Percentiles rank a stretch among this genome's conserved stretches.
Conservation (phyloP, 1,140 invertebrate genomes). For the Bombus waltoni region DNA sequence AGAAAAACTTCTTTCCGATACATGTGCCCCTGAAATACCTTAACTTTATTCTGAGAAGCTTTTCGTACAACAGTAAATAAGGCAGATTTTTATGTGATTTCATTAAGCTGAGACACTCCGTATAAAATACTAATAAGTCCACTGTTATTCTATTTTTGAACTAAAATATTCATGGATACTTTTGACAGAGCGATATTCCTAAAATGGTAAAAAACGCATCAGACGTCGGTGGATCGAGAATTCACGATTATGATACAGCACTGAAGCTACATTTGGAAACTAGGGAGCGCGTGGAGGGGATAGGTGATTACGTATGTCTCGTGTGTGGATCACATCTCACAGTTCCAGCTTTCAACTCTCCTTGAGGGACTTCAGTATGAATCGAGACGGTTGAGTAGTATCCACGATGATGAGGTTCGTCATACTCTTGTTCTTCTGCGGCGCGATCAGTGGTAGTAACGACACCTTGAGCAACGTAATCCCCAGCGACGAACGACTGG, state of each 20-base stretch:
- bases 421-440: constrained; percentile 23
- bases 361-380: constrained; percentile 21
- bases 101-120: too few relatives aligned
- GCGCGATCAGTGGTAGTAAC: constrained; percentile 5
- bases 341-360: neutral
- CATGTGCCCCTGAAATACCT: too few relatives aligned
- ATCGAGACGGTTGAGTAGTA: neutral
- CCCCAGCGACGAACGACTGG: neutral
- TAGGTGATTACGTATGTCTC: constrained; percentile 12
- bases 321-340: constrained; percentile 20
- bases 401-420: constrained; percentile 26
- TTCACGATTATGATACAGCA: neutral
- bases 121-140: neutral
- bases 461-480: constrained; percentile 36
- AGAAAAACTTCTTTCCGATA: too few relatives aligned
- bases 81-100: too few relatives aligned
- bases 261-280: constrained; percentile 2
- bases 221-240: neutral
- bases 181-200: neutral
- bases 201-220: neutral
- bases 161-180: neutral
- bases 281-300: neutral
- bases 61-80: too few relatives aligned
- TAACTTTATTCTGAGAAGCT: too few relatives aligned
- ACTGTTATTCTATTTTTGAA: neutral